Evolutionary conservation across 1,140 invertebrate species (phyloP), one percentile per base, ranked within the genome.

Genomic region (Cataglyphis hispanica): DNA sequence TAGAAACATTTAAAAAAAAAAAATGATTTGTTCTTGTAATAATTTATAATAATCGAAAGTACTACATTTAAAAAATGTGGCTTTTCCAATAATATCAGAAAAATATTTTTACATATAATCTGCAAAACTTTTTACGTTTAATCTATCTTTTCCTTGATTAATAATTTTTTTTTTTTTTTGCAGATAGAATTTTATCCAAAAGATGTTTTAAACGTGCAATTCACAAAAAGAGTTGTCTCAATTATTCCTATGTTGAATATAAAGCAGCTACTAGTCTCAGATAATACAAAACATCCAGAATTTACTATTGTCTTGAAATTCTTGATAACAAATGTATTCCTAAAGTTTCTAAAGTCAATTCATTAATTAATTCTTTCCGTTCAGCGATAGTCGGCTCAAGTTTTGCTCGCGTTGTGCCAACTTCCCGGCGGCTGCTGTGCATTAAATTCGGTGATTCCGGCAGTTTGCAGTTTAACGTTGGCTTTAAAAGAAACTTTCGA

Each of bases 331-430:
- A 56, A 80, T 53, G 46, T 69, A 69, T 56, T 19, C 8, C 40
- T n/a, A 50, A 69, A 80, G 31, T 70, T 80, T 40, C n/a, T 37
- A 69, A 67, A 56, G 43, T 40, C 31, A 58, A 64, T 43, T 43
- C 40, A 43, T 80, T 80, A 80, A 80, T 80, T 80, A 80, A 80
- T 80, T 70, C 77, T 80, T 80, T 80, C 10, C 22, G 64, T 80
- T 56, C 34, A 40, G 64, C 77, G 63, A 16, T 43, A 69, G 76
- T 37, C 76, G 64, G 34, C 34, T 56, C 34, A 70, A 80, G 77
- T 70, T 70, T 70, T 34, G 22, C 66, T 16, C n/a, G 63, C 76
- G 76, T 31, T 37, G 34, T n/a, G 50, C 64, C 22, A 70, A 70
- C 64, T 80, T 80, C n/a, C 64, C 34, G 22, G 50, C 50, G 34